Conservation (phyloP, 2,797 vertebrate species). For the Artibeus lituratus region DNA sequence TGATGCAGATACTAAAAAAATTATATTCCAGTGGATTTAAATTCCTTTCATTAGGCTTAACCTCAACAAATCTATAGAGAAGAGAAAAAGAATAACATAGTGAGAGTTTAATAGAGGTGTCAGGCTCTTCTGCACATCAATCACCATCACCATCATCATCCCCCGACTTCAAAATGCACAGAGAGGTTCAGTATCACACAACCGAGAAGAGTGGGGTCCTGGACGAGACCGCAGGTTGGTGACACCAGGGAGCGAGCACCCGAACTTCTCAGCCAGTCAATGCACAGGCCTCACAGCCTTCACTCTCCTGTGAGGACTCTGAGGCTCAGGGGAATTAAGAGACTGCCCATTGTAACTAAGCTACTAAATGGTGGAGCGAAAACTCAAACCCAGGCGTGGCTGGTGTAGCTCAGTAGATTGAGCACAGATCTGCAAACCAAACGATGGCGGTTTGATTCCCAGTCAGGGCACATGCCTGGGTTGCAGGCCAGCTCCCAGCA, state of each 20-base stretch:
- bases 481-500: no score
- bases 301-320: background rate
- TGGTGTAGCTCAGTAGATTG: no score
- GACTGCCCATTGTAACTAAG: background rate
- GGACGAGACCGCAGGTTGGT: background rate
- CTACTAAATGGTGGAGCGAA: background rate
- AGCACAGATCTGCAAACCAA: no score
- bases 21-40: background rate
- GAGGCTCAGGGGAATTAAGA: background rate
- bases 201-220: background rate
- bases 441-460: no score
- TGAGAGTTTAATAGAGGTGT: background rate
- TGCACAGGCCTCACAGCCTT: background rate
- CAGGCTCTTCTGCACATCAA: background rate
- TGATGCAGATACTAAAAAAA: background rate
- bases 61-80: background rate
- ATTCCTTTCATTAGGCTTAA: constrained; percentile 12
- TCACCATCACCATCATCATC: background rate
- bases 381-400: background rate
- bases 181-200: background rate
- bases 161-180: background rate
- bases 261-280: background rate
- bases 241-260: background rate
- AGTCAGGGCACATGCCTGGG: no score
- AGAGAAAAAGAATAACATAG: background rate